Percentiles rank a stretch among this genome's conserved stretches.
These are phyloP conservation scores for Labrus mixtus DNA, from an alignment of 2,113 vertebrate genomes.

Conservation along the genomic window DNA sequence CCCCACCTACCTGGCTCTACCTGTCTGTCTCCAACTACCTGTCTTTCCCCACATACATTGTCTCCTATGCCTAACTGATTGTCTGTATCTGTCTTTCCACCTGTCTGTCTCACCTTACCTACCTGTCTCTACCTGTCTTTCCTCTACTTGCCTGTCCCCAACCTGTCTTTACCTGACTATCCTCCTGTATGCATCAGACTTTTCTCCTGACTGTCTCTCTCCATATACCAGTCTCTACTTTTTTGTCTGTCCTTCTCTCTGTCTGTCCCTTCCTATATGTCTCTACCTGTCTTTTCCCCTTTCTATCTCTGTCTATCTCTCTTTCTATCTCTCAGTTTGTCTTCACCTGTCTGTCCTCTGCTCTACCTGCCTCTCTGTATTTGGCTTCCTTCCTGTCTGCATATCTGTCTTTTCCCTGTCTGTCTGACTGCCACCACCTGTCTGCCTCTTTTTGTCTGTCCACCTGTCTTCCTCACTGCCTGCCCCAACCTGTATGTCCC, in stretches of 20 bases:
- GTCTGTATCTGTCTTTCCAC: not conserved
- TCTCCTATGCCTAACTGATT: no score
- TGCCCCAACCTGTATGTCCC: not conserved
- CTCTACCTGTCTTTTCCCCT: constrained; percentile 13
- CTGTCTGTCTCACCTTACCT: not conserved
- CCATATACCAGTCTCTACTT: not conserved
- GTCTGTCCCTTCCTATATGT: constrained; percentile 34
- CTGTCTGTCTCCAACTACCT: not conserved
- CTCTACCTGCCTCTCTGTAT: not conserved
- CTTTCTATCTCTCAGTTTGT: not conserved
- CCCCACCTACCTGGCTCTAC: constrained; percentile 16
- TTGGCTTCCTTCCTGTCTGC: constrained; percentile 5
- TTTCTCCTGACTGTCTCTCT: not conserved
- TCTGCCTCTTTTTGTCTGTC: constrained; percentile 27
- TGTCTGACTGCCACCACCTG: not conserved
- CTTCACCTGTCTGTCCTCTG: constrained; percentile 21
- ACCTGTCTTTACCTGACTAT: not conserved
- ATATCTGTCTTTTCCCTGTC: not conserved
- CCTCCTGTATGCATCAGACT: not conserved
- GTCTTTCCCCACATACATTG: not conserved
- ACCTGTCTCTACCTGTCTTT: not conserved
- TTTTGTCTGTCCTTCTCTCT: constrained; percentile 14
- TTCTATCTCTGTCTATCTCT: not conserved
- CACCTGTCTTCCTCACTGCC: constrained; percentile 13
- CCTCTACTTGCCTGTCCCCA: not conserved